Evolutionary conservation across 2,888 invertebrate species (phyloP), one percentile per base, ranked within the genome.

Genomic region (Liodrosophila aerea): DNA sequence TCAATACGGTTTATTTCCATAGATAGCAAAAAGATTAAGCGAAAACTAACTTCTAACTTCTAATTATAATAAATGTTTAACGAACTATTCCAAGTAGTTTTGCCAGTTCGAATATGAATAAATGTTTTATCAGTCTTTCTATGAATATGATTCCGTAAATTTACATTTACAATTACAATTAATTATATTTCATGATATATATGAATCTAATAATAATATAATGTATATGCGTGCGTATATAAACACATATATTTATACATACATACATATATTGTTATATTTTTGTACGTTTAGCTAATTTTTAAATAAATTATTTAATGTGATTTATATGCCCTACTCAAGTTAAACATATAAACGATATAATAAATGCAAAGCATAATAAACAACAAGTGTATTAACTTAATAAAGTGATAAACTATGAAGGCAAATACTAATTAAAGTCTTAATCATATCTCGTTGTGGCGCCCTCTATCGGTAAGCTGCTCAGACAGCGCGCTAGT

Each of bases 261-360:
- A 47, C 30, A 33, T 50, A 52, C 49, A 53, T 66, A 73, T 84
- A 78, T 66, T 78, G 86, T 86, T 86, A 82, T 82, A 82, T 82
- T 82, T 82, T 82, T 82, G 85, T 82, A 82, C 85, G 74, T 83
- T 86, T 82, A 82, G 86, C 85, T 84, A 82, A 82, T 82, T 82
- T 84, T 76, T 70, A 74, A 86, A 81, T 66, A 76, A 84, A 72
- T 84, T 80, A 80, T 85, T 80, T 72, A 76, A 72, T 86, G 86
- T 86, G 86, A 82, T 86, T 81, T 77, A 68, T 73, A 86, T 81
- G 75, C 81, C 70, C 73, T 63, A 64, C 50, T 81, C 71, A 64
- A 81, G 85, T 84, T 85, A 68, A 63, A 80, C 66, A 82, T 77
- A 82, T 74, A 76, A 57, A 62, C 46, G 51, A 71, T 51, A 60